Conservation (phyloP, 2,797 vertebrate species). For the Enteromius mattozi region DNA sequence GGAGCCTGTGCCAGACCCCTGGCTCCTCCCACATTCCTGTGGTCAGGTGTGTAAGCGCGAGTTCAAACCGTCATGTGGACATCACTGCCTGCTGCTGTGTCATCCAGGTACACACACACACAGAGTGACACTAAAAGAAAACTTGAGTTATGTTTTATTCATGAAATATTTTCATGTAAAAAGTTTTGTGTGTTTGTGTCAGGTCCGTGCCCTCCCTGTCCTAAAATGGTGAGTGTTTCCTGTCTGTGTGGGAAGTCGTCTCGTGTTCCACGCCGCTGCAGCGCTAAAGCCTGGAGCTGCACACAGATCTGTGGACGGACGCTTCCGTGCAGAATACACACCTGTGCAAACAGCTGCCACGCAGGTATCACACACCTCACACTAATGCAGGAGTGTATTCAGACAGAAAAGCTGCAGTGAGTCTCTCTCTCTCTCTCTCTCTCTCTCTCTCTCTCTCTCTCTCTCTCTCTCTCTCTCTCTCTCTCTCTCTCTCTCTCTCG, state of each 20-base stretch:
- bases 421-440: too few species aligned
- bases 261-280: slow-evolving; percentile 89
- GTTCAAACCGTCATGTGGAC: slow-evolving; percentile 90
- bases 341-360: slow-evolving; percentile 75
- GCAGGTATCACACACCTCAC: slow-evolving; percentile 41
- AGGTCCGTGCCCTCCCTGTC: slow-evolving; percentile 97
- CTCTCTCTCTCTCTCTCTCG: not conserved
- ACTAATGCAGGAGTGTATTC: not conserved
- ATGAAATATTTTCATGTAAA: too few species aligned
- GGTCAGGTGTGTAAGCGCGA: slow-evolving; percentile 90
- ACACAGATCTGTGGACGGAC: slow-evolving; percentile 77
- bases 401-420: not conserved
- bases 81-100: slow-evolving; percentile 93
- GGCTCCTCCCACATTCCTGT: slow-evolving; percentile 96
- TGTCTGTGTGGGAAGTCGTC: slow-evolving; percentile 90
- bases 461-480: not conserved
- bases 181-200: slow-evolving; percentile 52
- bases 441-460: too few species aligned
- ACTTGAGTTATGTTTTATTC: too few species aligned
- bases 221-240: slow-evolving; percentile 91
- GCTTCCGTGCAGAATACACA: slow-evolving; percentile 87
- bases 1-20: slow-evolving; percentile 90
- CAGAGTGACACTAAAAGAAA: not conserved
- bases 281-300: slow-evolving; percentile 91
- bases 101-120: slow-evolving; percentile 86